These are phyloP conservation scores for Phytoseiulus persimilis DNA, from an alignment of 2,888 invertebrate genomes.

Conservation along the genomic window DNA sequence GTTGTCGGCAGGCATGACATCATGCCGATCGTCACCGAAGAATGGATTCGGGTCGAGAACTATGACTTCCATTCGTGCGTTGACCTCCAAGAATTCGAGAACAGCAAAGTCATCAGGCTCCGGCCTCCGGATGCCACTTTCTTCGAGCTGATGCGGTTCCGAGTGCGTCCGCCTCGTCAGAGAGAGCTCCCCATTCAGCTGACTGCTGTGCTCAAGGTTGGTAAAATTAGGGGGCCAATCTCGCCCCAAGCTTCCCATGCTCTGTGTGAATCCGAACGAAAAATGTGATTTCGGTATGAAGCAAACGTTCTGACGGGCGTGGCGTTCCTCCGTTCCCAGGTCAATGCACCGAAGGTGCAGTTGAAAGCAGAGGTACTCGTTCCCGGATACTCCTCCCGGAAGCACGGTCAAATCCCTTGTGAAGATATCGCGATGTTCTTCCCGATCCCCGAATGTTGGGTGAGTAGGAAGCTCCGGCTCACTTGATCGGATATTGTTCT, in stretches of 20 bases:
- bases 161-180: conserved; percentile 87
- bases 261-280: no score
- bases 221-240: no score
- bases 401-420: conserved; percentile 83
- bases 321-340: neutral
- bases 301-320: no score
- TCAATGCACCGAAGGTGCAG: conserved; percentile 63
- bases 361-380: conserved; percentile 88
- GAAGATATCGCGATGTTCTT: conserved; percentile 92
- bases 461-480: no score
- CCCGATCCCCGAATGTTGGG: conserved; percentile 98
- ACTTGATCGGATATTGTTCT: no score
- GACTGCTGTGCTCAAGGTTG: conserved; percentile 63
- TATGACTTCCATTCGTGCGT: conserved; percentile 90
- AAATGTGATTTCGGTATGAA: no score
- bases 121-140: conserved; percentile 96
- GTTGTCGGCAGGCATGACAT: conserved; percentile 98
- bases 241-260: no score
- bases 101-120: conserved; percentile 58
- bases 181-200: conserved; percentile 91
- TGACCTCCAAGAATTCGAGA: conserved; percentile 77
- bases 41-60: conserved; percentile 93
- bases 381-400: conserved; percentile 90
- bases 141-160: conserved; percentile 89
- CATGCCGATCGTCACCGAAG: conserved; percentile 94